These are phyloP conservation scores for Sarcophilus harrisii DNA, from an alignment of 2,797 vertebrate genomes.

Conservation along the genomic window DNA sequence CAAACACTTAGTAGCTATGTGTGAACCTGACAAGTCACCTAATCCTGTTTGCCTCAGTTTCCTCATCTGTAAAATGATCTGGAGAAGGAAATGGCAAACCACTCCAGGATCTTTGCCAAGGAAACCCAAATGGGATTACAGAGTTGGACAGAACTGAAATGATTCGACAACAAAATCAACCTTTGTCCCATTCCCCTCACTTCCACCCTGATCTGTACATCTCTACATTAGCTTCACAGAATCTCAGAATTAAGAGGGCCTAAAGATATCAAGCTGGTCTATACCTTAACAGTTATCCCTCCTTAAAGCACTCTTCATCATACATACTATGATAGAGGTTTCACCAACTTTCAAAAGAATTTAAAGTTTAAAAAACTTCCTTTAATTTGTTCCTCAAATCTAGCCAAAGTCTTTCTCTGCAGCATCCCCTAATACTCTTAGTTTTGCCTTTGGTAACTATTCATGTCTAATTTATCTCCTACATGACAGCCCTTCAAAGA, in stretches of 20 bases:
- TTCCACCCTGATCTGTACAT: neutral
- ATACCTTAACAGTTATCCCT: neutral
- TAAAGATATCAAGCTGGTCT: neutral
- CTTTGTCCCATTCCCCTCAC: neutral
- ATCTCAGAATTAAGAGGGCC: neutral
- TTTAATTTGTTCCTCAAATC: neutral
- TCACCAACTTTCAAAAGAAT: neutral
- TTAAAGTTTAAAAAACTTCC: neutral
- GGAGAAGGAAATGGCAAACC: neutral
- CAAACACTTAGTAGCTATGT: too few species aligned
- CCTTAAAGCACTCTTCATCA: neutral
- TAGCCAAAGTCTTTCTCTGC: neutral
- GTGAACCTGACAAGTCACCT: too few species aligned
- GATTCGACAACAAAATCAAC: neutral
- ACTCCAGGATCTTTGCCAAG: neutral
- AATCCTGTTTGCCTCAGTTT: too few species aligned
- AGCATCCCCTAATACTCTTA: neutral
- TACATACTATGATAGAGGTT: neutral
- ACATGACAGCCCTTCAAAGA: neutral
- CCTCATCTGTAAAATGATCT: too few species aligned
- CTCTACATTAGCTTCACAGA: neutral
- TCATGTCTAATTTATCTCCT: neutral
- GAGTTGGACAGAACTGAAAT: neutral
- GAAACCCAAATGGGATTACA: neutral
- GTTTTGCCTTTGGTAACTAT: neutral